These are phyloP conservation scores for Drosophila meridiana DNA, from an alignment of 2,888 invertebrate species.

Conservation along the genomic window DNA sequence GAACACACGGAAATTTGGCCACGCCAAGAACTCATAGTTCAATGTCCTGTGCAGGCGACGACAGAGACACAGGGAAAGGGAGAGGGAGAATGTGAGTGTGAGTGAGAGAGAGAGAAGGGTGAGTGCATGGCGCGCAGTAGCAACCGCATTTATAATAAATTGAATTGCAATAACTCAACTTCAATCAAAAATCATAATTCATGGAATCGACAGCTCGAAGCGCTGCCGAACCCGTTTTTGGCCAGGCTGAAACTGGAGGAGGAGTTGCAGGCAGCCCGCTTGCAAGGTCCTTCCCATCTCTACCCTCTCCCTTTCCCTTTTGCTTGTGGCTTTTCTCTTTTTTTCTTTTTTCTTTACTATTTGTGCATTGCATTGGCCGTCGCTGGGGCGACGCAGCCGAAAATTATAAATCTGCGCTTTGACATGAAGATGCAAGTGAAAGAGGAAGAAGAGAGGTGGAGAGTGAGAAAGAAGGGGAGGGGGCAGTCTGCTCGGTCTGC, in stretches of 20 bases:
- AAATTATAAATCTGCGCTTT: constrained; percentile 83
- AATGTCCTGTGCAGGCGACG: constrained; percentile 76
- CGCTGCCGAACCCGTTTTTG: constrained; percentile 43
- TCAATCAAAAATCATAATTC: constrained; percentile 85
- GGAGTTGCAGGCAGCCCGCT: constrained; percentile 1
- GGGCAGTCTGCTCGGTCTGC: constrained; percentile 35
- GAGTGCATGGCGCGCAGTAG: constrained; percentile 45
- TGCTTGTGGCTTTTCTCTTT: background rate
- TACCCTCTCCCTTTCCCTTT: background rate
- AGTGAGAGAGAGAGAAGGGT: constrained; percentile 7
- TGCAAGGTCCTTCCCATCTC: background rate
- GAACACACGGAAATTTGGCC: constrained; percentile 66
- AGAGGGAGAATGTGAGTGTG: background rate
- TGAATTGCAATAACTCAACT: constrained; percentile 84
- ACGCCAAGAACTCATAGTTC: constrained; percentile 79
- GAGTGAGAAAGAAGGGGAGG: background rate
- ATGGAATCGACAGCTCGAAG: constrained; percentile 77
- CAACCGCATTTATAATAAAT: constrained; percentile 83
- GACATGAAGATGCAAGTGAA: constrained; percentile 78
- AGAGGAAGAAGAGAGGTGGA: accelerated
- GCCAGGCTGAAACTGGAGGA: constrained; percentile 28
- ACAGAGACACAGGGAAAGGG: background rate
- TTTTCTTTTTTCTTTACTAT: constrained; percentile 15
- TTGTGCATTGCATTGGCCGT: constrained; percentile 58
- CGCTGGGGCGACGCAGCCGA: constrained; percentile 57